Conservation (phyloP, 1,140 invertebrate genomes). For the Tetramorium simillimum region DNA sequence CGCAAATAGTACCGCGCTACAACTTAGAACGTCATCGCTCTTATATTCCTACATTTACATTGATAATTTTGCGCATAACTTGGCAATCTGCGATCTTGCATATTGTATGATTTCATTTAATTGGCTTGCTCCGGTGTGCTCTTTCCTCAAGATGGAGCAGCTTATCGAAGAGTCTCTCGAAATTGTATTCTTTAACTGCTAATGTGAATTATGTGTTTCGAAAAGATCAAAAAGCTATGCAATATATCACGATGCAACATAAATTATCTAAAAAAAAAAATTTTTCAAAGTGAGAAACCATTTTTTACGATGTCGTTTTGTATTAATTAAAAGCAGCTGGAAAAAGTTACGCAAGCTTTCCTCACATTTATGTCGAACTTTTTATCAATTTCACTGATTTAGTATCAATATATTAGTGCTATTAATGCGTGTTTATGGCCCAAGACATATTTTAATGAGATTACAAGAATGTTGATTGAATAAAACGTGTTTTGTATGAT, state of each 20-base stretch:
- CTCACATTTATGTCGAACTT: not conserved
- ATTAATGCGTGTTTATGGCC: not conserved
- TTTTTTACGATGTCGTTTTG: not conserved
- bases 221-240: not conserved
- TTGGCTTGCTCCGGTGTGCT: not conserved
- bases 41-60: slow-evolving; percentile 15
- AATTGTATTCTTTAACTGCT: not conserved
- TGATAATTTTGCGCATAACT: slow-evolving; percentile 24
- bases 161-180: not conserved
- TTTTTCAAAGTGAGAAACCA: not conserved
- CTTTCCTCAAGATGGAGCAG: not conserved
- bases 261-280: not conserved
- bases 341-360: not conserved
- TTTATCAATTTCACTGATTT: not conserved
- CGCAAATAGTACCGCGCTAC: not conserved
- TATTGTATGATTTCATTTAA: slow-evolving; percentile 8
- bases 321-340: not conserved
- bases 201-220: not conserved
- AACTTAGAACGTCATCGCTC: not conserved
- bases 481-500: not conserved
- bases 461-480: slow-evolving; percentile 26
- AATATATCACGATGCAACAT: not conserved
- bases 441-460: not conserved
- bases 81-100: not conserved
- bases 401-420: not conserved